These are phyloP conservation scores for Onthophagus sagittarius DNA, from an alignment of 2,888 invertebrate species.

Conservation along the genomic window DNA sequence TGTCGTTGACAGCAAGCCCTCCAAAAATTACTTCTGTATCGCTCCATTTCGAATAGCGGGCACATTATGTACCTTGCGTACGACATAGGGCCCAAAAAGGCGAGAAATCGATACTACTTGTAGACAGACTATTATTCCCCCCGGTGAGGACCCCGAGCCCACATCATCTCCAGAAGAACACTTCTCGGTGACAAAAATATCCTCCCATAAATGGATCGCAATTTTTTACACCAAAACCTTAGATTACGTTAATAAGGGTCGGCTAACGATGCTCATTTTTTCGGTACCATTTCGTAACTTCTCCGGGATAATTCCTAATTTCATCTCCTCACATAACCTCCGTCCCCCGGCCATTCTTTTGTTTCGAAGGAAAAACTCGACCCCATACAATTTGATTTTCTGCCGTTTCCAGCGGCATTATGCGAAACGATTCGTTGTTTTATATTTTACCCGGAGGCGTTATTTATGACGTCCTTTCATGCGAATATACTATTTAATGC, in stretches of 20 bases:
- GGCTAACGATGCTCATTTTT: neutral
- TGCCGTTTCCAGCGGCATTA: neutral
- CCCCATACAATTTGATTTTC: neutral
- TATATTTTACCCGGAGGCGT: neutral
- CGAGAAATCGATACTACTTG: neutral
- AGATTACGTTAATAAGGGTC: neutral
- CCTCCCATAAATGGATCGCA: neutral
- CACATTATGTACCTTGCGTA: neutral
- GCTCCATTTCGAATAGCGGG: neutral
- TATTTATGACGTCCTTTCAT: neutral
- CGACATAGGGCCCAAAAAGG: neutral
- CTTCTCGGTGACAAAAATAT: neutral
- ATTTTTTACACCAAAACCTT: neutral
- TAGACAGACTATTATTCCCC: neutral
- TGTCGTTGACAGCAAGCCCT: neutral
- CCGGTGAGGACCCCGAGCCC: neutral
- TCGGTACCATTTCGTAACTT: neutral
- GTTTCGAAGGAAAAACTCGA: neutral
- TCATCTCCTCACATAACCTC: neutral
- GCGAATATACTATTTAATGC: neutral
- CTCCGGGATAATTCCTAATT: neutral
- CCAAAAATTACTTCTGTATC: neutral
- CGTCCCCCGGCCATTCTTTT: neutral
- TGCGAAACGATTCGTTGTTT: neutral
- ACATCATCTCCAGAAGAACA: neutral